These are phyloP conservation scores for Calypte anna DNA, from an alignment of 2,113 vertebrate genomes.

Conservation along the genomic window DNA sequence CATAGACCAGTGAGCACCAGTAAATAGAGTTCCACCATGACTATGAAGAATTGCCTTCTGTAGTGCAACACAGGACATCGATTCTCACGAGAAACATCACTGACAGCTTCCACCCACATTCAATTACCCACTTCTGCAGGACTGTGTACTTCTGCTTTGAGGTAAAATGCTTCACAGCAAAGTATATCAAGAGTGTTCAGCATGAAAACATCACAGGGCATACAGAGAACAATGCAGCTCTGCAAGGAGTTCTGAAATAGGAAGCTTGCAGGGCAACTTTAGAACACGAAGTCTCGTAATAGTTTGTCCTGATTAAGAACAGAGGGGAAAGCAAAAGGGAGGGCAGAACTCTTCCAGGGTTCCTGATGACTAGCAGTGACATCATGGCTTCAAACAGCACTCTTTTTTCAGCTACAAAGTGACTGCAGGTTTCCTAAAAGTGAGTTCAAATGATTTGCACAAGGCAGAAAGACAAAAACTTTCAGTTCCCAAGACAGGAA, in stretches of 20 bases:
- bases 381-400: not conserved
- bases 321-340: not conserved
- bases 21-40: not conserved
- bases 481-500: not conserved
- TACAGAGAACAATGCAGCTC: not conserved
- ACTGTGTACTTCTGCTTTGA: not conserved
- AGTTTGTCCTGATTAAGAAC: constrained; percentile 9
- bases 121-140: not conserved
- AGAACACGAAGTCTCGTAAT: not conserved
- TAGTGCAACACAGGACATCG: not conserved
- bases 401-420: not conserved
- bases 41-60: not conserved
- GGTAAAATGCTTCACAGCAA: not conserved
- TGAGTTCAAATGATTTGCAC: not conserved
- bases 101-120: not conserved
- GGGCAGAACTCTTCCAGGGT: not conserved
- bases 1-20: not conserved
- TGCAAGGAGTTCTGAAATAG: not conserved
- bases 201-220: not conserved
- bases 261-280: not conserved
- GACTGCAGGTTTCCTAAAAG: not conserved
- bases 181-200: not conserved
- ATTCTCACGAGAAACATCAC: not conserved
- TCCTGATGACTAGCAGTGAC: not conserved
- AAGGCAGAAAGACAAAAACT: not conserved